phyloP scores from a whole-genome alignment of 2,888 invertebrate species.

The Stegana nigrithorax region DNA sequence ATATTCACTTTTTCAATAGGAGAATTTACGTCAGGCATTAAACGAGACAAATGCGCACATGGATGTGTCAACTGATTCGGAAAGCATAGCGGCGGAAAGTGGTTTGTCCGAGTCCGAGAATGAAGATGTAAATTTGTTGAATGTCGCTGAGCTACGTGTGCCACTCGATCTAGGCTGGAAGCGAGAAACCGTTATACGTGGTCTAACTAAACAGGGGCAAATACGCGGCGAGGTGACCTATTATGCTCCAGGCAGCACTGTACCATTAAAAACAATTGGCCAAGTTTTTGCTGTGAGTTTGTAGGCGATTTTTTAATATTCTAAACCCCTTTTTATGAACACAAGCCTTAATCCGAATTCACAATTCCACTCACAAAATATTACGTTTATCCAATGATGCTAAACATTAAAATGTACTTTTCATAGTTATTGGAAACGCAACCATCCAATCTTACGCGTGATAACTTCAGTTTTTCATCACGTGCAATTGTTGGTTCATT shows the following conservation, averaged over 20 bases:
- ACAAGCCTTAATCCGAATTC: no score
- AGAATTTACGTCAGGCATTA: slow-evolving; percentile 72
- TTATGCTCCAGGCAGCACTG: slow-evolving; percentile 75
- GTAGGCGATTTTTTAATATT: slow-evolving; percentile 49
- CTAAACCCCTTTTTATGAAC: not conserved
- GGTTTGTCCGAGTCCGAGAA: slow-evolving; percentile 73
- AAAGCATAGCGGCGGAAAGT: slow-evolving; percentile 72
- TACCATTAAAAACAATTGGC: slow-evolving; percentile 75
- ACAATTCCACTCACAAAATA: no score
- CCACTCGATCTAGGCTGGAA: slow-evolving; percentile 87
- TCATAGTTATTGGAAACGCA: slow-evolving; percentile 81
- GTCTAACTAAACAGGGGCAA: slow-evolving; percentile 86
- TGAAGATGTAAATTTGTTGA: slow-evolving; percentile 70
- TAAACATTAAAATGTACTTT: not conserved
- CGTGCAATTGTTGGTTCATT: slow-evolving; percentile 92
- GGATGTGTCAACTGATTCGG: slow-evolving; percentile 73
- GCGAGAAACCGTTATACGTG: slow-evolving; percentile 90
- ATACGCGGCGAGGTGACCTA: slow-evolving; percentile 95
- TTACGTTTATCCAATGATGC: not conserved
- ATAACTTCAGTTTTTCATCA: slow-evolving; percentile 94
- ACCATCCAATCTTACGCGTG: slow-evolving; percentile 77
- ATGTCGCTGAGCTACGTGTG: slow-evolving; percentile 72
- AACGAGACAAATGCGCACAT: slow-evolving; percentile 71
- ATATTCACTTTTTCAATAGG: slow-evolving; percentile 62
- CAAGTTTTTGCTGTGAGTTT: slow-evolving; percentile 75